A percentile compares a stretch with the other conserved stretches of the same genome.
Evolutionary conservation across 2,113 vertebrate genomes (phyloP).

Genomic region (Colius striatus): DNA sequence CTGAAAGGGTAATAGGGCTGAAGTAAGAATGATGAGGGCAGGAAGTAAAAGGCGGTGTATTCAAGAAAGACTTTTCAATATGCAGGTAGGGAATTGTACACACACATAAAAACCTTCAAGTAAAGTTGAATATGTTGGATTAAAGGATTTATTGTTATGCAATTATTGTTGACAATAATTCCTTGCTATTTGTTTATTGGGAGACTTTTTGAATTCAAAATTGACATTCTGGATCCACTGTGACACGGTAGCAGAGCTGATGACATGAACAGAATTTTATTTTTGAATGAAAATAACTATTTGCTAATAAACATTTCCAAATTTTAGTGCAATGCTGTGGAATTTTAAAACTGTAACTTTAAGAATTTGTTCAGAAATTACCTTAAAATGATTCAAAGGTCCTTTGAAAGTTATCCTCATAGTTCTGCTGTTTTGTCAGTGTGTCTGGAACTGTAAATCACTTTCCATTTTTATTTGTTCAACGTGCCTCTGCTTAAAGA

Average conservation of each 20-base stretch:
- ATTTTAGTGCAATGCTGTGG: background rate
- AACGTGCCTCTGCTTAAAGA: background rate
- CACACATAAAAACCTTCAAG: background rate
- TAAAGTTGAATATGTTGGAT: background rate
- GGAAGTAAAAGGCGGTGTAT: background rate
- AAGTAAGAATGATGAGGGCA: background rate
- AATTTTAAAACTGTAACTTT: background rate
- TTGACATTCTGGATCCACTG: background rate
- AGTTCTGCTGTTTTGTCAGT: background rate
- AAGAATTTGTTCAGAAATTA: background rate
- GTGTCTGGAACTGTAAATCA: background rate
- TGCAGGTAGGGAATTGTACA: background rate
- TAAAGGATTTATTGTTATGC: background rate
- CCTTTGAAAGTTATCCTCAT: background rate
- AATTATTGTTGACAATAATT: background rate
- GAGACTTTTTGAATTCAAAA: constrained; percentile 25
- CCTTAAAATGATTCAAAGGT: background rate
- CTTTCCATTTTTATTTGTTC: background rate
- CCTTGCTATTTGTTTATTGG: background rate
- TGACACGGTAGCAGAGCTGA: background rate
- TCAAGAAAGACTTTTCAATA: background rate
- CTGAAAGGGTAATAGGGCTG: background rate
- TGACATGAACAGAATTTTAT: background rate
- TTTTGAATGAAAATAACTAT: background rate
- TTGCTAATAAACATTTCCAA: background rate